Conservation (phyloP, 2,113 vertebrate species). For the Phylloscopus trochiloides region DNA sequence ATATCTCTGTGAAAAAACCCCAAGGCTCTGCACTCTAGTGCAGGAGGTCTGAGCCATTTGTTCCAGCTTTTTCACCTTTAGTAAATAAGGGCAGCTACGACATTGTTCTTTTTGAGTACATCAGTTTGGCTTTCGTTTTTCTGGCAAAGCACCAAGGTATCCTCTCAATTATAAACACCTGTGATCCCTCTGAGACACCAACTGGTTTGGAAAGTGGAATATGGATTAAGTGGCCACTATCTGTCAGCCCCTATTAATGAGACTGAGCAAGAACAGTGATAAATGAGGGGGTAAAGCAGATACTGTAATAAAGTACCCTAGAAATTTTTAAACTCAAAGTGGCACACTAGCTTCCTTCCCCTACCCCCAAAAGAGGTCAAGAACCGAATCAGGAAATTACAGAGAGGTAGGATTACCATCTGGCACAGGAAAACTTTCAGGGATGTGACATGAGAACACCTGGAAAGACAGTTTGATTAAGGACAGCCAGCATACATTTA, state of each 20-base stretch:
- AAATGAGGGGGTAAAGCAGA: background rate
- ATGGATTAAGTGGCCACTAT: background rate
- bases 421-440: slow-evolving; percentile 29
- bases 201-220: background rate
- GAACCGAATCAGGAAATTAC: slow-evolving; percentile 24
- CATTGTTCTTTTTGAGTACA: background rate
- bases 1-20: background rate
- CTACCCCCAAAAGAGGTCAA: background rate
- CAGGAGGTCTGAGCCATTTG: background rate
- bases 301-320: background rate
- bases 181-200: background rate
- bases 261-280: background rate
- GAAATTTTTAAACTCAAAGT: background rate
- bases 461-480: slow-evolving; percentile 59
- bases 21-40: background rate
- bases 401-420: slow-evolving; percentile 32
- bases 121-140: background rate
- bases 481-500: slow-evolving; percentile 1
- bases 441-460: slow-evolving; percentile 39
- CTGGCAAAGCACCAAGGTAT: background rate
- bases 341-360: background rate
- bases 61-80: background rate
- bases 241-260: background rate
- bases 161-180: background rate
- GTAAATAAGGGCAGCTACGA: background rate